These are phyloP conservation scores for Camptogramma bilineatum DNA, from an alignment of 2,888 invertebrate species.

Conservation along the genomic window DNA sequence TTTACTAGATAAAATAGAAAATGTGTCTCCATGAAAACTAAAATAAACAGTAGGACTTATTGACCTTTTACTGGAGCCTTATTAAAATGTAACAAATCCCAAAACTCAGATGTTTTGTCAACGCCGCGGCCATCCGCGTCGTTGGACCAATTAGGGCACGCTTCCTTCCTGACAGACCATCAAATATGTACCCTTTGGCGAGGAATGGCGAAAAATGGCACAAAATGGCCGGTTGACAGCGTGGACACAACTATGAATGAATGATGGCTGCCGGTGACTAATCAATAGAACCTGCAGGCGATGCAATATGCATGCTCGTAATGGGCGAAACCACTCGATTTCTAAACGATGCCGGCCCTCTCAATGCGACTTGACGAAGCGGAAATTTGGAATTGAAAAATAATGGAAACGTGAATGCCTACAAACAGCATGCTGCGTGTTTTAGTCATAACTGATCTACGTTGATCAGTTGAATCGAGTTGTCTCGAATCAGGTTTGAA, in stretches of 20 bases:
- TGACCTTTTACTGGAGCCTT: constrained; percentile 42
- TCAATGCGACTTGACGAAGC: constrained; percentile 6
- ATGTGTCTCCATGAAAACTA: constrained; percentile 6
- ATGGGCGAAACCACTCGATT: constrained; percentile 58
- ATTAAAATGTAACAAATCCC: constrained; percentile 51
- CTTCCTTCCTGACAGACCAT: constrained; percentile 75
- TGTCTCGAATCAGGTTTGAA: constrained; percentile 9
- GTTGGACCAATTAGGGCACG: constrained; percentile 66
- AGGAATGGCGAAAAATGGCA: constrained; percentile 60
- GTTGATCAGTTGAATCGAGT: not conserved
- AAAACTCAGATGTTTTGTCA: constrained; percentile 55
- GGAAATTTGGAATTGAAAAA: not conserved
- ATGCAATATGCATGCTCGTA: constrained; percentile 65
- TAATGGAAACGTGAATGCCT: not conserved
- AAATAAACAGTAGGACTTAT: not conserved
- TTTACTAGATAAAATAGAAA: too few species aligned
- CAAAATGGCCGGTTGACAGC: constrained; percentile 55
- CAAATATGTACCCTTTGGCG: constrained; percentile 71
- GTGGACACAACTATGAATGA: constrained; percentile 70
- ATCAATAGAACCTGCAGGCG: constrained; percentile 56
- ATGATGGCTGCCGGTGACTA: constrained; percentile 66
- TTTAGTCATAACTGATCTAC: not conserved
- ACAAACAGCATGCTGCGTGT: not conserved
- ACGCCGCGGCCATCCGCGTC: constrained; percentile 52
- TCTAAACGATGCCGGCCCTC: constrained; percentile 29